Evolutionary conservation across 2,888 invertebrate species (phyloP).

Genomic region (Oscheius sp.): DNA sequence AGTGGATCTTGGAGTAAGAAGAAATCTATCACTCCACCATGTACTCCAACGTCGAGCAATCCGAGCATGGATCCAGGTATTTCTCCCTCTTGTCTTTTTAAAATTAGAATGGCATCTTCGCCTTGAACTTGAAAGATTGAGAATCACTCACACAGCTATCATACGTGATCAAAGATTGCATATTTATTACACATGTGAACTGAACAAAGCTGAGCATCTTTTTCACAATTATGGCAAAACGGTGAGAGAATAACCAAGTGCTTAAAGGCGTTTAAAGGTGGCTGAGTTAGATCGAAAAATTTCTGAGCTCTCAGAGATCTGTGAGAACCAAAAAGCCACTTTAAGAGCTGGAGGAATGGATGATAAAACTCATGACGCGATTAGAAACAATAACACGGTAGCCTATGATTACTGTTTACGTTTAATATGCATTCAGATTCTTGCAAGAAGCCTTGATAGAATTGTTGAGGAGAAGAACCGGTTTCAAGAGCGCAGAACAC

Average conservation of each 20-base stretch:
- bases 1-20: neutral
- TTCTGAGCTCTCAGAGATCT: slow-evolving; percentile 1
- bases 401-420: too few species aligned
- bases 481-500: neutral
- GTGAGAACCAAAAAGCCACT: neutral
- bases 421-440: too few species aligned
- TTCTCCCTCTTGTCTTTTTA: too few species aligned
- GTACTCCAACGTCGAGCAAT: neutral
- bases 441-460: neutral
- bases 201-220: slow-evolving; percentile 35
- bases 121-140: slow-evolving; percentile 35
- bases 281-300: slow-evolving; percentile 13
- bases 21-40: neutral
- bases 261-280: slow-evolving; percentile 6
- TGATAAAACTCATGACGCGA: neutral
- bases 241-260: neutral
- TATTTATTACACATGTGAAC: slow-evolving; percentile 3
- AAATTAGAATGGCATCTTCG: slow-evolving; percentile 39
- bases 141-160: slow-evolving; percentile 40
- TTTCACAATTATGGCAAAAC: slow-evolving; percentile 18
- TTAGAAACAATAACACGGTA: neutral
- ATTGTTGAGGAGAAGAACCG: neutral
- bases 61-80: neutral
- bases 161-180: slow-evolving; percentile 37
- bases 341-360: neutral